Conservation (phyloP, 2,113 vertebrate genomes). For the Trachemys scripta region DNA sequence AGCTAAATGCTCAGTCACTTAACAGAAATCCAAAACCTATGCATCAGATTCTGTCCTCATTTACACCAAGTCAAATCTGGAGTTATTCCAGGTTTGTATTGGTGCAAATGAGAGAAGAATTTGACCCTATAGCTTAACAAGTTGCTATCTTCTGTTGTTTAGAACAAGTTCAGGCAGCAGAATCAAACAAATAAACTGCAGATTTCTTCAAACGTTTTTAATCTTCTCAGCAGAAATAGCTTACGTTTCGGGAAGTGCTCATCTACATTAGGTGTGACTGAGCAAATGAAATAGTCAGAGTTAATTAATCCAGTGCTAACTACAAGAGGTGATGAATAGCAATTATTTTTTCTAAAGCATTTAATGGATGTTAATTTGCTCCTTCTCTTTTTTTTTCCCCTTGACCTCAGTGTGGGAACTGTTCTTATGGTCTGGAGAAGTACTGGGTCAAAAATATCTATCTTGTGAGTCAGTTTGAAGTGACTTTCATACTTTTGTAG, state of each 20-base stretch:
- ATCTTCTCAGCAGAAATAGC: conserved; percentile 17
- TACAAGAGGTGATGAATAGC: conserved; percentile 44
- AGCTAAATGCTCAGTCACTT: conserved; percentile 52
- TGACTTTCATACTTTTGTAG: neutral
- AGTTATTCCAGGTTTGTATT: neutral
- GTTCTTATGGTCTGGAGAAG: conserved; percentile 50
- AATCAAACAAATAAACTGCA: conserved; percentile 59
- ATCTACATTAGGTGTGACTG: conserved; percentile 24
- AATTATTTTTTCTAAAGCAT: conserved; percentile 61
- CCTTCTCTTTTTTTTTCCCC: neutral
- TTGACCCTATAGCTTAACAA: conserved; percentile 32
- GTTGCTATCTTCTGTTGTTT: conserved; percentile 46
- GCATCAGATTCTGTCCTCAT: neutral
- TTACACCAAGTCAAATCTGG: neutral
- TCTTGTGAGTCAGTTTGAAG: conserved; percentile 33
- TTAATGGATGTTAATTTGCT: conserved; percentile 62
- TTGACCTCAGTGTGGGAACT: conserved; percentile 24
- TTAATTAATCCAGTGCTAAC: conserved; percentile 66
- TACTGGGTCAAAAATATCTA: neutral
- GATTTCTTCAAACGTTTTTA: conserved; percentile 49
- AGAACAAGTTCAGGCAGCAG: conserved; percentile 59
- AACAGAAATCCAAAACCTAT: neutral
- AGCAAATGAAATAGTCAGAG: conserved; percentile 66
- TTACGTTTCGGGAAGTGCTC: conserved; percentile 60
- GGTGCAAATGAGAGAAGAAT: conserved; percentile 20